These are phyloP conservation scores for Protodeltote pygarga DNA, from an alignment of 2,888 invertebrate genomes.

Conservation along the genomic window DNA sequence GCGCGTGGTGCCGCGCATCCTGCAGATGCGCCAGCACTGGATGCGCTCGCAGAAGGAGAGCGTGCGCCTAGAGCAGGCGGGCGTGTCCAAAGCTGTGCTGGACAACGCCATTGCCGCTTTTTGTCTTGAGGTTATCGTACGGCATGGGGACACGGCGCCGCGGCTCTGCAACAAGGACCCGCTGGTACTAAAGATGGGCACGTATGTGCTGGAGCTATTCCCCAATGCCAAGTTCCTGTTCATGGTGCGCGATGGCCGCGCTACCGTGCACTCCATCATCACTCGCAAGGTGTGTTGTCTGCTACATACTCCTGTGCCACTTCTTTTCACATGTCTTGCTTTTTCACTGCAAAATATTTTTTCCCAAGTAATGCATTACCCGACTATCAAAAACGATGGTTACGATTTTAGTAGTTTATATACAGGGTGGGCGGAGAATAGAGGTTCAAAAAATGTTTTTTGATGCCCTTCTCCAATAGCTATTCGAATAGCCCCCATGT, in stretches of 20 bases:
- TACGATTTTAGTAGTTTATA: too few relatives aligned
- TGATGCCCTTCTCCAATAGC: too few relatives aligned
- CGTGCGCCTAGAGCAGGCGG: constrained; percentile 96
- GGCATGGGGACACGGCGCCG: constrained; percentile 97
- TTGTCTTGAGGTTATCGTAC: constrained; percentile 97
- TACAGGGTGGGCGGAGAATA: too few relatives aligned
- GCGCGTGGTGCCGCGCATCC: constrained; percentile 97
- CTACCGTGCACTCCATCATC: constrained; percentile 99
- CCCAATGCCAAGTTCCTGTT: constrained; percentile 99
- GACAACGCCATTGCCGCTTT: constrained; percentile 99
- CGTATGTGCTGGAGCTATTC: constrained; percentile 96
- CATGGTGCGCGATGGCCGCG: constrained; percentile 99
- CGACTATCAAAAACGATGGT: too few relatives aligned
- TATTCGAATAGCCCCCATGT: too few relatives aligned
- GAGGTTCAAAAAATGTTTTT: too few relatives aligned
- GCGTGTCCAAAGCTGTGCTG: constrained; percentile 96
- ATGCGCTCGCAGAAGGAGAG: constrained; percentile 97
- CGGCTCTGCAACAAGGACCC: constrained; percentile 99
- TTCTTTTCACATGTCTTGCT: too few relatives aligned
- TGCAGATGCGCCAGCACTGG: constrained; percentile 98
- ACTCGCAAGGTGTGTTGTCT: constrained; percentile 91
- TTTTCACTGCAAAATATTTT: too few relatives aligned
- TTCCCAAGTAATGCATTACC: too few relatives aligned
- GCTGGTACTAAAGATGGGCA: constrained; percentile 98
- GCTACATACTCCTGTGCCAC: neutral